Percentiles rank a stretch among this genome's conserved stretches.
Conservation (phyloP, 2,113 vertebrate genomes). For the Prunella fulvescens region DNA sequence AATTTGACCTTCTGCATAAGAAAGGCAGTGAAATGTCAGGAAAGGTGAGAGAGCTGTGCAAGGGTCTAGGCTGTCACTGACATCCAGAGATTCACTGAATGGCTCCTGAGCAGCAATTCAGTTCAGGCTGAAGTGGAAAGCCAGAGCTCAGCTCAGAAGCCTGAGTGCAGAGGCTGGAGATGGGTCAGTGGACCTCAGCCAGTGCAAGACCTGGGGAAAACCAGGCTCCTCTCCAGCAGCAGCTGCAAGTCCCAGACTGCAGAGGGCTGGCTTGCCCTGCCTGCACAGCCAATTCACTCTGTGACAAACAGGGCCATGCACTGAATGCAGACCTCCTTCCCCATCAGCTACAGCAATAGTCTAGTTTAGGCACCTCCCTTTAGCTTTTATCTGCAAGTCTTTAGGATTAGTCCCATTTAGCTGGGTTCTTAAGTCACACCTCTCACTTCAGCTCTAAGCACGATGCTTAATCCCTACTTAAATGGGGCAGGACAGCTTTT, state of each 20-base stretch:
- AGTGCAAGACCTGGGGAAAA: neutral
- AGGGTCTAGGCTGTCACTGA: neutral
- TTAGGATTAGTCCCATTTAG: neutral
- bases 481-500: neutral
- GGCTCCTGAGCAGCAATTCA: neutral
- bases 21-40: neutral
- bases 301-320: neutral
- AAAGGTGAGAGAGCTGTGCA: neutral
- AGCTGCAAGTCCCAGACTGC: neutral
- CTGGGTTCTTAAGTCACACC: neutral
- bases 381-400: neutral
- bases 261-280: neutral
- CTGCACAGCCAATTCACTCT: rapidly evolving
- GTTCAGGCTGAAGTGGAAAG: neutral
- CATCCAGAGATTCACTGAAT: neutral
- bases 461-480: neutral
- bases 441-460: neutral
- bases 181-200: neutral
- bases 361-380: neutral
- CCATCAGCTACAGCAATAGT: neutral
- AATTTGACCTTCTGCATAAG: slow-evolving; percentile 4
- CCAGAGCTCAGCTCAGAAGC: neutral
- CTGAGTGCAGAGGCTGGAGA: neutral
- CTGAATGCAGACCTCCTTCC: rapidly evolving
- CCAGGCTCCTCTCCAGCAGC: neutral